Evolutionary conservation across 2,797 vertebrate species (phyloP).

Genomic region (Etheostoma perlongum): DNA sequence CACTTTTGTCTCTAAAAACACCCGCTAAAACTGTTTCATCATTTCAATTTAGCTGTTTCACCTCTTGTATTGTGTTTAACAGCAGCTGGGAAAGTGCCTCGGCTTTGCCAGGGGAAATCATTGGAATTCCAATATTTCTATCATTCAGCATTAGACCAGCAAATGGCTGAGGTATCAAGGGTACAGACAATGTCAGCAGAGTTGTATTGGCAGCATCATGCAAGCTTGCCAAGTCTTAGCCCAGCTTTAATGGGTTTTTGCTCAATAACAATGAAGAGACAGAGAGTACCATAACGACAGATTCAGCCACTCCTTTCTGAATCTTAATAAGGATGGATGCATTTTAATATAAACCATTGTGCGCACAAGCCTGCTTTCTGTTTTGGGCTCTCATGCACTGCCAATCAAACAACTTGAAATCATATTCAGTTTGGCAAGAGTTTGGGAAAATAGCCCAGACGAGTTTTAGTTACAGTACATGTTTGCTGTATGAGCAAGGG

Average conservation of each 20-base stretch:
- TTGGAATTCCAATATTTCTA: constrained; percentile 71
- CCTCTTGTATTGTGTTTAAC: constrained; percentile 66
- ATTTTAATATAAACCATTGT: constrained; percentile 54
- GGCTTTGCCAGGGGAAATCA: constrained; percentile 68
- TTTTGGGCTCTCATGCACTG: constrained; percentile 34
- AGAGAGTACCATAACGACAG: constrained; percentile 64
- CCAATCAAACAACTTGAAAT: constrained; percentile 67
- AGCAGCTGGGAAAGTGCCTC: constrained; percentile 50
- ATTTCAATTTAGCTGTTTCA: constrained; percentile 68
- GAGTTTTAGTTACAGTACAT: constrained; percentile 44
- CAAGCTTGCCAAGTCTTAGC: constrained; percentile 72
- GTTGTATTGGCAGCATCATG: constrained; percentile 71
- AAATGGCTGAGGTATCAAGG: constrained; percentile 67
- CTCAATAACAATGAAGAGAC: constrained; percentile 78
- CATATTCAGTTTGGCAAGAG: constrained; percentile 60
- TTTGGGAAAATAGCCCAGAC: constrained; percentile 57
- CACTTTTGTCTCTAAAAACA: constrained; percentile 62
- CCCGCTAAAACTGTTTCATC: constrained; percentile 59
- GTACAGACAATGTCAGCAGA: constrained; percentile 75
- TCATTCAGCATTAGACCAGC: constrained; percentile 53
- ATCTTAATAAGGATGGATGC: constrained; percentile 68
- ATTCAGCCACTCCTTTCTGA: constrained; percentile 64
- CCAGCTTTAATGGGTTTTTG: constrained; percentile 76
- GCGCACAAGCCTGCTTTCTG: constrained; percentile 43
- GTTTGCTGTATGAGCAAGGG: constrained; percentile 40